Evolutionary conservation across 2,888 invertebrate species (phyloP), one percentile per base, ranked within the genome.

Genomic region (Rugalucina vietnamica): DNA sequence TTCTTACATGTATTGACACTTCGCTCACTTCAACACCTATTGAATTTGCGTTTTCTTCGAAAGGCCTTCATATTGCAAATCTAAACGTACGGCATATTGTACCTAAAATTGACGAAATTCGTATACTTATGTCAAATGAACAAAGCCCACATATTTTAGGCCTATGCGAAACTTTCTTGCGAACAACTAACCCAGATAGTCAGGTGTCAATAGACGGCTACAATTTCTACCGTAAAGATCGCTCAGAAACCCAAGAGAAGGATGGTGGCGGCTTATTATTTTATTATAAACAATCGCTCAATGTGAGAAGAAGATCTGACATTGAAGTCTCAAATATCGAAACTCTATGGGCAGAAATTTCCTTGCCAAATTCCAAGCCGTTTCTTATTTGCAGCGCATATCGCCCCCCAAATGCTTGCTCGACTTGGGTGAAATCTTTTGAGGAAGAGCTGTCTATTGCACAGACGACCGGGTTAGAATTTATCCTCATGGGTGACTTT

Each of bases 401-500:
- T 43, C 43, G 8, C 43, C 43, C 43, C 4, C 60, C 29, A 5
- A 60, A 5, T 60, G 60, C 60, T 5, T 5, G 14, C 29, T 27
- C 60, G 12, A 24, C 24, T 5, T 60, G 60, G 60, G 24, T 60
- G 8, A 29, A 60, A 12, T 24, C 14, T 8, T 60, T 60, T 60
- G 60, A 60, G 29, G 60, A 60, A 60, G 60, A 60, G 29, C 18
- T 27, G 5, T 60, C 4, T n/a, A 27, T 60, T 27, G 60, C 60
- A 1, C 60, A 60, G 29, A 14, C 27, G 4, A 60, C 60, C 1
- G 60, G 60, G 14, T 5, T 60, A 27, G 60, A 60, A 27, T 60
- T 27, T 24, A 60, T 60, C 2, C 60, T 60, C 4, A 60, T 60
- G 60, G 60, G 60, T 60, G 60, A 60, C 60, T 60, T 60, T 60